Evolutionary conservation across 2,888 invertebrate genomes (phyloP).

Genomic region (Apotomis betuletana): DNA sequence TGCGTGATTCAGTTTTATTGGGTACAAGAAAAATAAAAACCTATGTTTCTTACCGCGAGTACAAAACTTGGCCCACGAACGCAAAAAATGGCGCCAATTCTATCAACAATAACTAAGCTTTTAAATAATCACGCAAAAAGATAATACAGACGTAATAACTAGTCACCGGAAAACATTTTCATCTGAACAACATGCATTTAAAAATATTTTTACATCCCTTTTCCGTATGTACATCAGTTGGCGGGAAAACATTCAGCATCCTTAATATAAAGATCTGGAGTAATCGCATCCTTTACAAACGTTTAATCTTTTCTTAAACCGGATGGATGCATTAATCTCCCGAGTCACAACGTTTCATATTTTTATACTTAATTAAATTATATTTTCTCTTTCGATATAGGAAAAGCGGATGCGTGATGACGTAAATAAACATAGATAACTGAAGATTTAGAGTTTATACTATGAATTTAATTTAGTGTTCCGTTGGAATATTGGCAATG

Average conservation of each 20-base stretch:
- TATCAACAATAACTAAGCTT: slow-evolving; percentile 15
- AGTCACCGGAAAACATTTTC: neutral
- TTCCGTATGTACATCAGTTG: slow-evolving; percentile 11
- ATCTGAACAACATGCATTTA: neutral
- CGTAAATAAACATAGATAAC: neutral
- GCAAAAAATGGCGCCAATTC: slow-evolving; percentile 22
- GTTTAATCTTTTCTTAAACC: slow-evolving; percentile 34
- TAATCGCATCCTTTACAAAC: slow-evolving; percentile 35
- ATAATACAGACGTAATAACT: slow-evolving; percentile 13
- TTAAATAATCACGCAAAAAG: neutral
- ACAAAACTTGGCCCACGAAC: neutral
- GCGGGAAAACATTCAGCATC: slow-evolving; percentile 21
- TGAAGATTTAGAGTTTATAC: neutral
- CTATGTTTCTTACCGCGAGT: neutral
- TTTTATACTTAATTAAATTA: slow-evolving; percentile 22
- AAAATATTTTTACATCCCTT: slow-evolving; percentile 19
- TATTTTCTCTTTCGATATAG: slow-evolving; percentile 14
- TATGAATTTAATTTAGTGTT: neutral
- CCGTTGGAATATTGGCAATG: too few relatives aligned
- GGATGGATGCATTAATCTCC: slow-evolving; percentile 35
- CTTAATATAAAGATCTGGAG: slow-evolving; percentile 26
- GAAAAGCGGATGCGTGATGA: slow-evolving; percentile 10
- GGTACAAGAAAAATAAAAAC: too few relatives aligned
- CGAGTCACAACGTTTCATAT: slow-evolving; percentile 25
- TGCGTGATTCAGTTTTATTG: too few relatives aligned